phyloP scores from a whole-genome alignment of 30 jellyfish, hydroid and myxozoan species.

The Sanderia malayensis region DNA sequence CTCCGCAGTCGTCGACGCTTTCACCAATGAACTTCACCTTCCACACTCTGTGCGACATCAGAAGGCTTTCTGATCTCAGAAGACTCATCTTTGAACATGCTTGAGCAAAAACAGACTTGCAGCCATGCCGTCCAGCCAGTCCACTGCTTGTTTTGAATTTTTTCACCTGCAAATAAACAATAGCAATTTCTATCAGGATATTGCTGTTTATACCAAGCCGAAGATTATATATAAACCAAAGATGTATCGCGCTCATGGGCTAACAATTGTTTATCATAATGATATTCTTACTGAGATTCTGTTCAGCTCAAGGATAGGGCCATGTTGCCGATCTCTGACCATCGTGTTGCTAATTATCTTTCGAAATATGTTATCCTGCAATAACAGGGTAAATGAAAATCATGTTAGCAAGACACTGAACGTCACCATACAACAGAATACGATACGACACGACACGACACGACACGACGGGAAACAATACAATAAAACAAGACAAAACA shows the following conservation, averaged over 20 bases:
- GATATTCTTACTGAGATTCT: conserved; percentile 57
- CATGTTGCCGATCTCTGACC: conserved; percentile 94
- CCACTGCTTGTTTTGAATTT: conserved; percentile 65
- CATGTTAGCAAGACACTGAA: not conserved
- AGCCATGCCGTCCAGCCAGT: conserved; percentile 70
- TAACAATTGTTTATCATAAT: too few species aligned
- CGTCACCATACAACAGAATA: not conserved
- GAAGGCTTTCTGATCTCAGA: conserved; percentile 63
- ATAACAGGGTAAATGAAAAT: not conserved
- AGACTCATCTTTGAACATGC: conserved; percentile 61
- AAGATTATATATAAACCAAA: too few species aligned
- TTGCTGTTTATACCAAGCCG: too few species aligned
- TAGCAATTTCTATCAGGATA: too few species aligned
- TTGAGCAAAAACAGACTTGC: conserved; percentile 79
- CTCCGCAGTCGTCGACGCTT: conserved; percentile 96
- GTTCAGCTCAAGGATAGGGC: conserved; percentile 80
- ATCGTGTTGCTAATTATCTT: conserved; percentile 69
- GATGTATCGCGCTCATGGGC: too few species aligned
- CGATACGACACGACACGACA: not conserved
- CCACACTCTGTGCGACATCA: conserved; percentile 91
- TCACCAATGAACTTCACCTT: conserved; percentile 88
- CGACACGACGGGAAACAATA: not conserved
- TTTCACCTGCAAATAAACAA: conserved; percentile 59
- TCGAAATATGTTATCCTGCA: conserved; percentile 70
- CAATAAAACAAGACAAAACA: not conserved